Base-by-base conservation (phyloP, 2,888 invertebrate species). In the Drosophila affinis region DNA sequence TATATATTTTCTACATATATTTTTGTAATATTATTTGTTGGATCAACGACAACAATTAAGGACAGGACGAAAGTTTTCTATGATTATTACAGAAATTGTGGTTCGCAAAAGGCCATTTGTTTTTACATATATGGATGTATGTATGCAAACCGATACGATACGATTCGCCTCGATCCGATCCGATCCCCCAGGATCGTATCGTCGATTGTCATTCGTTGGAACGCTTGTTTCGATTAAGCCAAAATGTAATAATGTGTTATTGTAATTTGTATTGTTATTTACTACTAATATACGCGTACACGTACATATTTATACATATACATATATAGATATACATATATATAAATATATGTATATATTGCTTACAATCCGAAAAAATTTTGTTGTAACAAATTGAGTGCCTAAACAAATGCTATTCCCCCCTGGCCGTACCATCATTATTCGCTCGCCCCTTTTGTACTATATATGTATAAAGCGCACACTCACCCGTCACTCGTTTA, bases 251-350 rank as follows among this genome's bases (percentile, higher is more conserved):
- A 85, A 87, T 84, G 77, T 85, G 87, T 85, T 85, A 87, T 79
- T 87, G 85, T 85, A 85, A 85, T 84, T 83, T 84, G 83, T 83
- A 83, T 81, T 83, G 83, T 83, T 83, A 83, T 83, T 87, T 83
- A 83, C 84, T 83, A 83, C 78, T 82, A 78, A 86, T 80, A 79
- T 81, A 54, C 47, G 55, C 51, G 59, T 73, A 53, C 34, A 48
- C 48, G 32, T 58, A 61, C 48, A 48, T 45, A 58, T 64, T 53
- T 47, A 46, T 56, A 72, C 45, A 74, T 39, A 44, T n/a, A 62
- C 17, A 54, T 18, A 62, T 34, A 62, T 58, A 72, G 69, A 73
- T 57, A 61, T 59, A 58, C 53, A 72, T 34, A 74, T 32, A 44
- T n/a, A 62, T 29, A 49, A 10, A 62, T 34, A 60, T 61, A 72